phyloP scores from a whole-genome alignment of 2,113 vertebrate species.

The Heterochromis multidens region DNA sequence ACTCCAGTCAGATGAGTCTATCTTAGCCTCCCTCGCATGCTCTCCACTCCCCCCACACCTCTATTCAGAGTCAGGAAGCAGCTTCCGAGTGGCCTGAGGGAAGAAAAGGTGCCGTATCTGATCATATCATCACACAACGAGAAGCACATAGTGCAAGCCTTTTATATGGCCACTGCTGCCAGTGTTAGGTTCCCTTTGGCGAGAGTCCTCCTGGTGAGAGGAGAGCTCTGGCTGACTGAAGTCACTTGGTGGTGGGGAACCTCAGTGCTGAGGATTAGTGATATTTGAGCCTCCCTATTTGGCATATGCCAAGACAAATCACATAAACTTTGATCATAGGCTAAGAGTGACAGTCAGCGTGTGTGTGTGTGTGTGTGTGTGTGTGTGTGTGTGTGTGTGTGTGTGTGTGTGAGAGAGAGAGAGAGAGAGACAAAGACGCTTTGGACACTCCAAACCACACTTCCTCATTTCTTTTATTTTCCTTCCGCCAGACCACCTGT shows the following conservation, averaged over 20 bases:
- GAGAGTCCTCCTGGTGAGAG: constrained; percentile 32
- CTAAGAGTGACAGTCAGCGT: background rate
- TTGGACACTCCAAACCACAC: constrained; percentile 45
- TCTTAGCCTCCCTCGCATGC: constrained; percentile 31
- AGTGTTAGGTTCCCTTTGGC: constrained; percentile 54
- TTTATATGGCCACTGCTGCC: constrained; percentile 42
- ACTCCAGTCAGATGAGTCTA: constrained; percentile 67
- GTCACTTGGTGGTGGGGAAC: constrained; percentile 36
- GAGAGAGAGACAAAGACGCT: constrained; percentile 32
- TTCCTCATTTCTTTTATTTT: constrained; percentile 61
- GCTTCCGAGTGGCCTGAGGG: constrained; percentile 48
- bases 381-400: background rate
- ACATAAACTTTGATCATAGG: constrained; percentile 45
- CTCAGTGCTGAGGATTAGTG: constrained; percentile 23
- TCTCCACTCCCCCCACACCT: constrained; percentile 15
- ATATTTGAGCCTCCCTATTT: constrained; percentile 42
- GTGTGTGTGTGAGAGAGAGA: background rate
- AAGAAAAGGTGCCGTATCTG: constrained; percentile 71
- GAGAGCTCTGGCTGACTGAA: constrained; percentile 23
- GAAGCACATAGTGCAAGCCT: constrained; percentile 43
- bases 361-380: background rate
- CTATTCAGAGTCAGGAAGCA: constrained; percentile 75
- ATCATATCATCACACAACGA: constrained; percentile 66
- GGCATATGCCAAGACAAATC: constrained; percentile 59
- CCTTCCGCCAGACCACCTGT: constrained; percentile 71